phyloP scores from a whole-genome alignment of 2,113 vertebrate genomes.

The Otus sunia region DNA sequence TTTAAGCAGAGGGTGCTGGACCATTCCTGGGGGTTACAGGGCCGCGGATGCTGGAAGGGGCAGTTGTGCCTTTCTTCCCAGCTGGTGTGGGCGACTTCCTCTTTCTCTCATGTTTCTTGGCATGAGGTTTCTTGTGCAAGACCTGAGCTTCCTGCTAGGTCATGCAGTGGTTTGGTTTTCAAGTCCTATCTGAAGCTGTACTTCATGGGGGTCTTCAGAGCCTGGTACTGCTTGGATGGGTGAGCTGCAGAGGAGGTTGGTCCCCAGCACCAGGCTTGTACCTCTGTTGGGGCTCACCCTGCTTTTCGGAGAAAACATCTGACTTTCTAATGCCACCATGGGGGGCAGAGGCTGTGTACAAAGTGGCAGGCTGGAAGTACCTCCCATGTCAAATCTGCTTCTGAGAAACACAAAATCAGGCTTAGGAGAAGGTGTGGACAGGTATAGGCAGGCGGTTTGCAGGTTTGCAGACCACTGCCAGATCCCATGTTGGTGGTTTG shows the following conservation, averaged over 20 bases:
- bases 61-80: neutral
- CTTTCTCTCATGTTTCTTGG: neutral
- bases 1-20: neutral
- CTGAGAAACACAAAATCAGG: neutral
- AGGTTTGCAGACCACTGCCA: accelerated
- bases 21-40: neutral
- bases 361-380: neutral
- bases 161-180: neutral
- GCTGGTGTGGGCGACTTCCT: neutral
- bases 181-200: neutral
- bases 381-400: accelerated
- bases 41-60: neutral
- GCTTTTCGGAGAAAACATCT: neutral
- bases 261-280: accelerated
- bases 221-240: neutral
- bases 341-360: neutral
- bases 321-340: neutral
- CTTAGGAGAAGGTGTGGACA: neutral
- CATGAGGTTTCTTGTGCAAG: neutral
- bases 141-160: neutral
- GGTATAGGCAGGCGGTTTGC: neutral
- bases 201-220: neutral
- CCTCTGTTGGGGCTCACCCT: neutral
- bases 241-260: neutral
- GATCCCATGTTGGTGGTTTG: neutral